phyloP scores from a whole-genome alignment of 2,888 invertebrate species.

The Parasteatoda lunata region DNA sequence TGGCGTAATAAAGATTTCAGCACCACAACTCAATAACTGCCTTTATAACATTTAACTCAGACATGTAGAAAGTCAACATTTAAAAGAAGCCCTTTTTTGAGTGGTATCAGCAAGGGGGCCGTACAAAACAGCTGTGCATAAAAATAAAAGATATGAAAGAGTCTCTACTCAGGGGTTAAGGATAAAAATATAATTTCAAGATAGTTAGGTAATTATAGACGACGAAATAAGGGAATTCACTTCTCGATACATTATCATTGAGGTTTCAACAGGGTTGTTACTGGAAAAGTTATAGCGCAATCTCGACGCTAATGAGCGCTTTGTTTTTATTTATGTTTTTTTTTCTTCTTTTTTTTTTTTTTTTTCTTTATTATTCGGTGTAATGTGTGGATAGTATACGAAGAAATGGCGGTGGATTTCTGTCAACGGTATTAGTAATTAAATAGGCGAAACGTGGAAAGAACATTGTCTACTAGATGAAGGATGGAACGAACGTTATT shows the following conservation, averaged over 20 bases:
- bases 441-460: too few species aligned
- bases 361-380: neutral
- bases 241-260: neutral
- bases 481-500: too few species aligned
- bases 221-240: neutral
- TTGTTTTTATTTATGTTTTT: neutral
- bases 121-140: neutral
- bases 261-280: constrained; percentile 5
- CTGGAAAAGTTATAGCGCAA: neutral
- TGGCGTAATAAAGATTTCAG: neutral
- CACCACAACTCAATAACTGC: neutral
- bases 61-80: neutral
- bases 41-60: neutral
- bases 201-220: neutral
- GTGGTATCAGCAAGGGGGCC: neutral
- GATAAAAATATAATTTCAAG: neutral
- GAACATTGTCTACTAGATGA: too few species aligned
- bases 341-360: neutral
- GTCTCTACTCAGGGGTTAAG: neutral
- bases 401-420: too few species aligned
- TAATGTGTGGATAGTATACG: neutral
- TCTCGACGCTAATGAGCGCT: neutral
- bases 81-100: neutral
- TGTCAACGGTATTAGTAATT: too few species aligned
- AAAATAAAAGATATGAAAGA: neutral